Evolutionary conservation across 2,113 vertebrate species (phyloP).

Genomic region (Heterocephalus glaber): DNA sequence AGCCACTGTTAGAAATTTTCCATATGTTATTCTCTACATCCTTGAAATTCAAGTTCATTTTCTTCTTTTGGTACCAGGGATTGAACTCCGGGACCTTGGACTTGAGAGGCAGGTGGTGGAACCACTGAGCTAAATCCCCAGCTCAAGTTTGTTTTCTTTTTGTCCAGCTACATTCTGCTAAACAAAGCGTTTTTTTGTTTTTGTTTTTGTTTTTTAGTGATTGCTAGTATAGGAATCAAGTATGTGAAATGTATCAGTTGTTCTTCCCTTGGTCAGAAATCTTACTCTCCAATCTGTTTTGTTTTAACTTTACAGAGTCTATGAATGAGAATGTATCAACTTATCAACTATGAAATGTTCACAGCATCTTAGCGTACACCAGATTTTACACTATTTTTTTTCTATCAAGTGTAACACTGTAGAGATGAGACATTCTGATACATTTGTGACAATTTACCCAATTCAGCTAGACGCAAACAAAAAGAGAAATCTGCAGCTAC

Average conservation of each 20-base stretch:
- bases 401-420: slow-evolving; percentile 56
- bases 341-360: slow-evolving; percentile 41
- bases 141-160: too few species aligned
- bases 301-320: not conserved
- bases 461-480: slow-evolving; percentile 9
- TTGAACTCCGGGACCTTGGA: too few species aligned
- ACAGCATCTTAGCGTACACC: slow-evolving; percentile 28
- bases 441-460: slow-evolving; percentile 78
- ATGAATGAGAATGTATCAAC: slow-evolving; percentile 44
- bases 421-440: slow-evolving; percentile 73
- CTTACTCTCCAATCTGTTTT: not conserved
- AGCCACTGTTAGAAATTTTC: not conserved
- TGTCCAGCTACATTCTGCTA: slow-evolving; percentile 50
- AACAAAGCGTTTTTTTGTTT: not conserved
- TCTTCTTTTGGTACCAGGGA: too few species aligned
- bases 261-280: too few species aligned
- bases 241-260: not conserved
- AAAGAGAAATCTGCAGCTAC: slow-evolving; percentile 78
- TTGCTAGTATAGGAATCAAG: not conserved
- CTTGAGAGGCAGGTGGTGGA: too few species aligned
- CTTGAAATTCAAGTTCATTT: not conserved
- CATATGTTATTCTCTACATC: slow-evolving; percentile 22
- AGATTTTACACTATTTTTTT: slow-evolving; percentile 69
- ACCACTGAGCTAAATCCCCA: too few species aligned
- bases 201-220: not conserved